Base-by-base conservation (phyloP, 2,113 vertebrate genomes). In the Tragelaphus buxtoni region DNA sequence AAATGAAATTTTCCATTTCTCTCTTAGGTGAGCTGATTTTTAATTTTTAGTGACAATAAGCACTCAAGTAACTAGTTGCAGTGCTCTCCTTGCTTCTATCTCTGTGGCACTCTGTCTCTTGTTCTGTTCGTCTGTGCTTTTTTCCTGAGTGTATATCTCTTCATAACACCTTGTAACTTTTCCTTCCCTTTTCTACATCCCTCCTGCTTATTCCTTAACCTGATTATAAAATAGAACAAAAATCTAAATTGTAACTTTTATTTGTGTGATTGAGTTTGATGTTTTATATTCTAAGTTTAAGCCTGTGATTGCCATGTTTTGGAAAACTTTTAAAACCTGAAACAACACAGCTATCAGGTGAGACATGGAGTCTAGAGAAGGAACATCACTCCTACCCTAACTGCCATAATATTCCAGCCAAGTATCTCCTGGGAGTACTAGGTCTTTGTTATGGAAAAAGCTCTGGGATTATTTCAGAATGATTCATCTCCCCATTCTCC, bases 61-160 rank as follows among this genome's bases (percentile, higher is more conserved):
- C 56, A 5, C 22, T 32, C 5, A 17, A 1, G 1, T 20, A 28
- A 18, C 2, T 24, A 49, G 2, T 6, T 3, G 12, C 14, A 18
- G 5, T 0, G 3, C 0, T 42, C 16, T 13, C 32, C 63, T 92
- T 4, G 16, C 47, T 65, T 92, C 28, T 11, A 1, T 45, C 12
- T 81, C 30, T 82, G 9, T 45, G 20, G 65, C 60, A 5, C 26
- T 20, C 83, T 32, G 28, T 16, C 28, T 80, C 42, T 61, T 22
- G 3, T 3, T 51, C 42, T 13, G 10, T 4, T 14, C 2, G 3
- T 45, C 30, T 11, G 3, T 60, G 12, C 9, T 58, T 32, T 65
- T n/a, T 45, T 35, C 53, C 47, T 74, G 51, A 92, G 32, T 2
- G 26, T 16, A 0, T 51, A 9, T 56, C 45, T 49, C 30, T 55